Evolutionary conservation across 2,797 vertebrate genomes (phyloP).

Genomic region (Delichon dasypus): DNA sequence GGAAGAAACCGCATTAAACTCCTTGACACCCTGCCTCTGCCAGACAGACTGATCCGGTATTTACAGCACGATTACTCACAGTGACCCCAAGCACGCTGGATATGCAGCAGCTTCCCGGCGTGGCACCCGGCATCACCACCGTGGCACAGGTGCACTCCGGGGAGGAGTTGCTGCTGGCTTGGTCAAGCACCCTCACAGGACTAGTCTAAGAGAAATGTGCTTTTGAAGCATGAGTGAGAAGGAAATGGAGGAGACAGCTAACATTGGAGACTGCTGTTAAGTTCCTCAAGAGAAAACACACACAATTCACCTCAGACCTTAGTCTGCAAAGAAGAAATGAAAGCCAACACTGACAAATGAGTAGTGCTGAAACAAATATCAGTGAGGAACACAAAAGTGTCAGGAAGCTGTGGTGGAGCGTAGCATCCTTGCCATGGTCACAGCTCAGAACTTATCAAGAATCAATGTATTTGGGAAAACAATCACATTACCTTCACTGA

Average conservation of each 20-base stretch:
- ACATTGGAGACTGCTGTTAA: background rate
- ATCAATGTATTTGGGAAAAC: background rate
- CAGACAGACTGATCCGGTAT: slow-evolving; percentile 85
- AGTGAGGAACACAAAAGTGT: background rate
- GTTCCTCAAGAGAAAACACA: background rate
- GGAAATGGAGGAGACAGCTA: background rate
- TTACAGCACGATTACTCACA: slow-evolving; percentile 74
- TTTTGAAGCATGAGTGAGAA: background rate
- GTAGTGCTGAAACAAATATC: background rate
- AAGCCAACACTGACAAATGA: background rate
- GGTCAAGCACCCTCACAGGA: background rate
- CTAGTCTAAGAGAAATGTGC: background rate
- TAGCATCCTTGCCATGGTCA: background rate
- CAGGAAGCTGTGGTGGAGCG: background rate
- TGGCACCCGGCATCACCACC: background rate
- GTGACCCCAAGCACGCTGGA: background rate
- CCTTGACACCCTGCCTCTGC: slow-evolving; percentile 85
- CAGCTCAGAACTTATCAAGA: background rate
- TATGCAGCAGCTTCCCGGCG: background rate
- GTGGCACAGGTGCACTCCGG: background rate
- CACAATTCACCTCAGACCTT: background rate
- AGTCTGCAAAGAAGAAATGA: background rate
- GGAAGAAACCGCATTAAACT: slow-evolving; percentile 82
- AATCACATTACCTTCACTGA: slow-evolving; percentile 8
- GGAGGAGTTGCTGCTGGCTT: slow-evolving; percentile 10